phyloP scores from a whole-genome alignment of 2,113 vertebrate genomes.

The Alligator sinensis region DNA sequence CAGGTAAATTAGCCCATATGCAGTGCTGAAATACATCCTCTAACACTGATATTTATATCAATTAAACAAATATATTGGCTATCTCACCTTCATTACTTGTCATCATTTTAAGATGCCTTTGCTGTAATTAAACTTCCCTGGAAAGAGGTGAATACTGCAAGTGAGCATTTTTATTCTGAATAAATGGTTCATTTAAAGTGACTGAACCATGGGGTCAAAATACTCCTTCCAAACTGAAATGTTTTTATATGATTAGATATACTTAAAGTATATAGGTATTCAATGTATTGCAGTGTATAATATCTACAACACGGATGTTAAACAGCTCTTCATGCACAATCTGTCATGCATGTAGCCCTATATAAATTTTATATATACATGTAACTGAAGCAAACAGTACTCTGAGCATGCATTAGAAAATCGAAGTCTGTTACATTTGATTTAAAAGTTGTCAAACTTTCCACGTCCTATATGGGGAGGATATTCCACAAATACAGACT shows the following conservation, averaged over 20 bases:
- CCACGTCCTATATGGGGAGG: not conserved
- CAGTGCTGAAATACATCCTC: not conserved
- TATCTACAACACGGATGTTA: not conserved
- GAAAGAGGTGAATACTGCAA: conserved; percentile 7
- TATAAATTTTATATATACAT: not conserved
- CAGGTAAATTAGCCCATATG: not conserved
- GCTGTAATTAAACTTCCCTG: not conserved
- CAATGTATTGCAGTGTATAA: not conserved
- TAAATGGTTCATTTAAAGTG: not conserved
- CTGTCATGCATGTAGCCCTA: conserved; percentile 3
- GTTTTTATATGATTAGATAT: not conserved
- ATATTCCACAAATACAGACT: conserved; percentile 16
- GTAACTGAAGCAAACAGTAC: conserved; percentile 1
- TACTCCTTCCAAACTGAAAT: not conserved
- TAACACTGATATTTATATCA: conserved; percentile 28
- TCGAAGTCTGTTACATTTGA: conserved; percentile 21
- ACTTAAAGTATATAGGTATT: not conserved
- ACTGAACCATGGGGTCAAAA: no score
- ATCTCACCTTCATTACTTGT: conserved; percentile 31
- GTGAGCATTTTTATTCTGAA: not conserved
- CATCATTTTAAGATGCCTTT: not conserved
- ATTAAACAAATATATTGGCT: conserved; percentile 19
- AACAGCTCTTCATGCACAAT: not conserved
- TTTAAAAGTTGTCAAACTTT: conserved; percentile 21
- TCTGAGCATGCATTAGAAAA: conserved; percentile 31